phyloP scores from a whole-genome alignment of 2,888 invertebrate species.

The Archips xylosteana region DNA sequence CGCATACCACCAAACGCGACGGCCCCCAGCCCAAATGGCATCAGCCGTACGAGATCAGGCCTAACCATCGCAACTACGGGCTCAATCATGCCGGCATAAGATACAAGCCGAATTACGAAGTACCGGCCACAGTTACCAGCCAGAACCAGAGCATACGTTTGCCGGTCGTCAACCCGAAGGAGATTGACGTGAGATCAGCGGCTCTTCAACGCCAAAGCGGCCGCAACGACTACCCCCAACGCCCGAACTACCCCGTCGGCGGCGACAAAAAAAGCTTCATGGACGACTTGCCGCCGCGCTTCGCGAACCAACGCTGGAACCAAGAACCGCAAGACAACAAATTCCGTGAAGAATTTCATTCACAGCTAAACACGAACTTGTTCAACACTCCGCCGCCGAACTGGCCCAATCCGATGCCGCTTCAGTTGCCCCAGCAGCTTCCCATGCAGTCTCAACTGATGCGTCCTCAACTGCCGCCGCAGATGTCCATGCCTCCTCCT shows the following conservation, averaged over 20 bases:
- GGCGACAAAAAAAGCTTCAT: constrained; percentile 79
- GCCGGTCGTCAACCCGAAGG: constrained; percentile 82
- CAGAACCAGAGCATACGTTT: constrained; percentile 69
- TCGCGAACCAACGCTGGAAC: constrained; percentile 77
- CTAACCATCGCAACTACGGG: constrained; percentile 73
- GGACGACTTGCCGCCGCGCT: constrained; percentile 76
- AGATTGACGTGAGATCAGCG: constrained; percentile 81
- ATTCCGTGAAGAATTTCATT: constrained; percentile 67
- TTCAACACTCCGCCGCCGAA: constrained; percentile 30
- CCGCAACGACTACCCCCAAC: constrained; percentile 72
- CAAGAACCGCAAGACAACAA: constrained; percentile 68
- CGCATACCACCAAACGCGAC: constrained; percentile 57
- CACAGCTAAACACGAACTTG: constrained; percentile 57
- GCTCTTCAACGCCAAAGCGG: constrained; percentile 80
- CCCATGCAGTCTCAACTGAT: constrained; percentile 9
- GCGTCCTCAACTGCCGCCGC: neutral
- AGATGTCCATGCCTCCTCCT: constrained; percentile 52
- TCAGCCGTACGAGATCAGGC: constrained; percentile 54
- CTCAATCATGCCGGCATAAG: constrained; percentile 64
- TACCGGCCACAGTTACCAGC: constrained; percentile 52
- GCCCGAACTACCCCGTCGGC: constrained; percentile 72
- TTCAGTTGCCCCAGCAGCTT: neutral
- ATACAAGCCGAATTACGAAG: constrained; percentile 66
- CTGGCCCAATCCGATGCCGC: constrained; percentile 6
- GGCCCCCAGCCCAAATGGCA: constrained; percentile 49